phyloP scores from a whole-genome alignment of 2,113 vertebrate species.

The Donacobius atricapilla region DNA sequence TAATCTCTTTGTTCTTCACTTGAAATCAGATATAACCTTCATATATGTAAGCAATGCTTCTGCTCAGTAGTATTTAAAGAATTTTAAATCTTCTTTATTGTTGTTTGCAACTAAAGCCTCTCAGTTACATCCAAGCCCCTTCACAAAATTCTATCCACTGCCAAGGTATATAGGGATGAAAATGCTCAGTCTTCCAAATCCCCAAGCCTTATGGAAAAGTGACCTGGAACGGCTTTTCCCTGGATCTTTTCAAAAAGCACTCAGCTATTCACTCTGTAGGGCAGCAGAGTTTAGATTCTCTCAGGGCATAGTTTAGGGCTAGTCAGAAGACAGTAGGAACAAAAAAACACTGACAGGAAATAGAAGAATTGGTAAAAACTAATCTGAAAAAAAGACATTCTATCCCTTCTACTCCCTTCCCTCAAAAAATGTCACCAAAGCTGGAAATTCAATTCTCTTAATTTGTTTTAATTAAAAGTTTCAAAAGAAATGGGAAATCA shows the following conservation, averaged over 20 bases:
- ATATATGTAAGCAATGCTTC: background rate
- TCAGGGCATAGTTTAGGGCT: background rate
- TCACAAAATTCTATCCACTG: background rate
- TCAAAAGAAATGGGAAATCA: background rate
- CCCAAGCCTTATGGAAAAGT: background rate
- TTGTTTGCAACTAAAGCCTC: background rate
- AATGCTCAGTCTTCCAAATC: background rate
- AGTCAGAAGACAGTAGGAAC: background rate
- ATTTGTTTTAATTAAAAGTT: background rate
- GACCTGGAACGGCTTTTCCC: background rate
- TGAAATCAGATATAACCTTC: background rate
- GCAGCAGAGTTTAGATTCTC: background rate
- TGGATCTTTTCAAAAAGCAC: background rate
- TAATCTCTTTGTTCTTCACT: background rate
- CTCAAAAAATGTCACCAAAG: background rate
- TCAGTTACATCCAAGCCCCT: background rate
- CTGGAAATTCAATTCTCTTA: background rate
- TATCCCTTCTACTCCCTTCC: background rate
- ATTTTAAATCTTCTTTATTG: background rate
- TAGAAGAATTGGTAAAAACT: background rate
- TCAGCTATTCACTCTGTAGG: background rate
- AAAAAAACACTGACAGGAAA: background rate
- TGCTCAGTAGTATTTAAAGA: background rate
- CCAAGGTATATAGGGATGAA: background rate
- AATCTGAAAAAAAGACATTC: background rate